Evolutionary conservation across 2,888 invertebrate genomes (phyloP).

Genomic region (Palloptera scutellata): DNA sequence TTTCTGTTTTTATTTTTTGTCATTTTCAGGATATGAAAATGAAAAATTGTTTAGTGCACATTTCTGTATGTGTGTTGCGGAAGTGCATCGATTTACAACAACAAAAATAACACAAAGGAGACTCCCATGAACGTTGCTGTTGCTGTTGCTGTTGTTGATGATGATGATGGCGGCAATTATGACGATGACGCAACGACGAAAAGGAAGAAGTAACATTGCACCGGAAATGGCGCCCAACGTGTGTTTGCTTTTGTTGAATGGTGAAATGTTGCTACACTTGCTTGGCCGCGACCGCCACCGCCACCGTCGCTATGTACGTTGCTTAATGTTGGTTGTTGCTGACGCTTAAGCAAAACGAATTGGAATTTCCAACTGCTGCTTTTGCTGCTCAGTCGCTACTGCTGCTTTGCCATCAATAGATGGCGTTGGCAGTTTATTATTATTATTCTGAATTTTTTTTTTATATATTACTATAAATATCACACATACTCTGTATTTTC

Average conservation of each 20-base stretch:
- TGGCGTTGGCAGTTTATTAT: conserved; percentile 27
- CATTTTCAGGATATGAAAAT: conserved; percentile 28
- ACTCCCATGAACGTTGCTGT: neutral
- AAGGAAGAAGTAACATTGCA: conserved; percentile 7
- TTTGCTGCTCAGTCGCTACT: conserved; percentile 8
- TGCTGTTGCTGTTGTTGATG: neutral
- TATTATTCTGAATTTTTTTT: conserved; percentile 23
- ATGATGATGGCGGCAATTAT: neutral
- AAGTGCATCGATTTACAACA: conserved; percentile 31
- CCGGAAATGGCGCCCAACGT: conserved; percentile 32
- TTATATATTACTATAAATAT: conserved; percentile 2
- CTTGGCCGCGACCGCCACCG: neutral
- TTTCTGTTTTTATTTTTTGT: no score
- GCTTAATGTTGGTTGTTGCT: no score
- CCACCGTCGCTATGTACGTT: no score
- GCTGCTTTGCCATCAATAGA: conserved; percentile 3
- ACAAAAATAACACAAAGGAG: conserved; percentile 16
- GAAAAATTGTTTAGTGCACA: conserved; percentile 34
- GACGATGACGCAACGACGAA: neutral
- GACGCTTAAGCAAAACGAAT: no score
- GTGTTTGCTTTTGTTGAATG: conserved; percentile 19
- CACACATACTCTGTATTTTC: conserved; percentile 8
- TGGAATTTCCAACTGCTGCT: neutral
- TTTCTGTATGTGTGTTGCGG: conserved; percentile 13
- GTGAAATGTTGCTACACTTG: neutral